Evolutionary conservation across 2,797 vertebrate species (phyloP), one percentile per base, ranked within the genome.

Genomic region (Pseudochromis fuscus): DNA sequence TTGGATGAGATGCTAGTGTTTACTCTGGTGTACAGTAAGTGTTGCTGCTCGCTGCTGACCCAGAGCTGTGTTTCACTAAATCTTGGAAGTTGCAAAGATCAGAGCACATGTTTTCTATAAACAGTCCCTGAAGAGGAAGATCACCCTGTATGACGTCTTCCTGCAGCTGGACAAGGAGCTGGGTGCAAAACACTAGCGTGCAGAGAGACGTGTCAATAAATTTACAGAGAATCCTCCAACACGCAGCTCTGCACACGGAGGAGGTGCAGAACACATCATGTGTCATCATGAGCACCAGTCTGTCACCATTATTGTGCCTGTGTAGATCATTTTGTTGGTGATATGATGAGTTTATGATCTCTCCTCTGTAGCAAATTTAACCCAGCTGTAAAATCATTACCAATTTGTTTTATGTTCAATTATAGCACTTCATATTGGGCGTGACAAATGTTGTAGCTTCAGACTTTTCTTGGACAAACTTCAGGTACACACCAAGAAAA

Each of bases 31-130:
- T 55, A 67, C 30, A 66, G 44, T 68, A 50, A 74, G 19, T 49
- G 52, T n/a, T 62, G 57, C 57, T 75, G 49, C 63, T 67, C 23
- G 38, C 59, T 50, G 40, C 31, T 51, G 59, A 51, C 60, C 55
- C 10, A 2, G 27, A 48, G 30, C 27, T 44, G 23, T 19, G 35
- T 25, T 65, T 62, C 15, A 19, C 28, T 46, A 10, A 67, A 35
- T 38, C 55, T 19, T 69, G 58, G 58, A 78, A n/a, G 35, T 13
- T 68, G 38, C 48, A 44, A 30, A 52, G 64, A 35, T 35, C 27
- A 24, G 38, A 64, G 16, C 50, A 66, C 49, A 45, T 67, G 61
- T 81, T 74, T 67, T 40, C 55, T 72, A 23, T 81, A 67, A 83
- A 77, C 56, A 79, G n/a, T 31, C 42, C 33, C 23, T 40, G 19